Base-by-base conservation (phyloP, 1,140 invertebrate genomes). In the Tribolium castaneum region DNA sequence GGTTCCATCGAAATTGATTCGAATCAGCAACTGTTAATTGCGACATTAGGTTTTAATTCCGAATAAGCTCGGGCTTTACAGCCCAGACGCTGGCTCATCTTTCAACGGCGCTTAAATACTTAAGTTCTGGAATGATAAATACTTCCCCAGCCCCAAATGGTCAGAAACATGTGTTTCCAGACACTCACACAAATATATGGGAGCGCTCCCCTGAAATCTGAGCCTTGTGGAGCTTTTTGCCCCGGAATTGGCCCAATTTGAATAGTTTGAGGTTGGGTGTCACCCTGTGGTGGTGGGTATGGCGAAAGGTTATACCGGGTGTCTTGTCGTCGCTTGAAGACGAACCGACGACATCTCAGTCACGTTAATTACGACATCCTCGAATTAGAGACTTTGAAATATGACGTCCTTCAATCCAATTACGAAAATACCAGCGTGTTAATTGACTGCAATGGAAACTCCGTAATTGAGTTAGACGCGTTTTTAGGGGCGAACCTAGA, bases 351-450 rank as follows among this genome's bases (percentile, higher is more conserved):
- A 74, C 79, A 73, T 70, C 71, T 35, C 75, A 34, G 70, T 70
- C 71, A 75, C 78, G 79, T 82, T 82, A 82, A 82, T 82, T 82
- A 80, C 75, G 12, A 77, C 35, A 72, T 73, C 76, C 79, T 80
- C 74, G 71, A 82, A 82, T 82, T 82, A 82, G 81, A 77, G 78
- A 78, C 77, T 82, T 78, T 80, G 79, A 82, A 82, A 82, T 82
- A 80, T 80, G 79, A 77, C 70, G 77, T 82, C 81, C 81, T 82
- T 82, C 80, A 75, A 79, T 78, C 80, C 77, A 80, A 82, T 82
- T 82, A 80, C 54, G 75, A 62, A 76, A 80, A 80, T 79, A 75
- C 81, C 79, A 77, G 79, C 50, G 77, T 79, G 81, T 79, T 82
- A 82, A 82, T 82, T 82, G 79, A 77, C 71, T 73, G 71, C 25